Conservation (phyloP, 2,888 invertebrate species). For the Diplazon laetatorius region DNA sequence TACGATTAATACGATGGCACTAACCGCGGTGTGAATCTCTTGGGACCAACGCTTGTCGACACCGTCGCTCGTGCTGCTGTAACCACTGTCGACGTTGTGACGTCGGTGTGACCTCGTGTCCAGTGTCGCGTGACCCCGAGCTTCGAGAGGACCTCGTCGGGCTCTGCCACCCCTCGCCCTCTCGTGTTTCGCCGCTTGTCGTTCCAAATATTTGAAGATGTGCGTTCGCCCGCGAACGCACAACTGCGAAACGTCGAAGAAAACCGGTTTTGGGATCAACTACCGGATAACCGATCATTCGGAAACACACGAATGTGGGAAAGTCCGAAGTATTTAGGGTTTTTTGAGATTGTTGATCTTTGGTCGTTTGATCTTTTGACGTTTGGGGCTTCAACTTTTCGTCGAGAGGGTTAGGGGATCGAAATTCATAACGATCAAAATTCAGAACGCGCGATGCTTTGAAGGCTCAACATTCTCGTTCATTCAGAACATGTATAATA, state of each 20-base stretch:
- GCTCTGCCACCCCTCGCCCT: constrained; percentile 83
- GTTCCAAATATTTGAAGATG: constrained; percentile 96
- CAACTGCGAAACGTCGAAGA: constrained; percentile 84
- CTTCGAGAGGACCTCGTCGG: constrained; percentile 83
- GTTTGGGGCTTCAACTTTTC: no score
- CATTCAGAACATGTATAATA: no score
- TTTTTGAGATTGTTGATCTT: no score
- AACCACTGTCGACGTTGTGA: constrained; percentile 94
- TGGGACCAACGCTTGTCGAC: constrained; percentile 93
- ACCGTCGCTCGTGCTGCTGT: constrained; percentile 93
- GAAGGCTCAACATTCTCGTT: no score
- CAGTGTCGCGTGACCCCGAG: constrained; percentile 83
- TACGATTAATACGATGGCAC: constrained; percentile 70
- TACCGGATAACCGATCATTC: neutral
- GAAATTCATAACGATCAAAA: no score
- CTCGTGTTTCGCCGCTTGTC: constrained; percentile 91
- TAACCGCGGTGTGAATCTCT: constrained; percentile 84
- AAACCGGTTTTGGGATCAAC: constrained; percentile 26
- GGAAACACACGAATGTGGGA: no score
- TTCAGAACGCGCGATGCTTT: no score
- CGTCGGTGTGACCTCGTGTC: constrained; percentile 84
- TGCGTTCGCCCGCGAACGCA: constrained; percentile 97
- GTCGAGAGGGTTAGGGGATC: no score
- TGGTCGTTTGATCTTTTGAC: no score
- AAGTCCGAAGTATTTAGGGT: no score